phyloP scores from a whole-genome alignment of 1,140 invertebrate genomes.

The Anastrepha ludens region DNA sequence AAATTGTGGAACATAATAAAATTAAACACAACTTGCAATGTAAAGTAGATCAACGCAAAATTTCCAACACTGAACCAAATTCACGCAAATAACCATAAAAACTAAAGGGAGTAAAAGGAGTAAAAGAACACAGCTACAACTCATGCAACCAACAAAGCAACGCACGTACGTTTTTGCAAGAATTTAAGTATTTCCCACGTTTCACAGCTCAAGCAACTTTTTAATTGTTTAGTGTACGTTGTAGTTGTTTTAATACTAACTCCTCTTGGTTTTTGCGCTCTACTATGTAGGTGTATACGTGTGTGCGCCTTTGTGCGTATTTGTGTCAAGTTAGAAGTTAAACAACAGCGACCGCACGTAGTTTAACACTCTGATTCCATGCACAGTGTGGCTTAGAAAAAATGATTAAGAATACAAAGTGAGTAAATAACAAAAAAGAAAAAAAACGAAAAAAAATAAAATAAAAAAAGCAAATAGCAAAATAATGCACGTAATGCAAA shows the following conservation, averaged over 20 bases:
- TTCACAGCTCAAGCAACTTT: not conserved
- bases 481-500: not conserved
- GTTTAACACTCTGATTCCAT: not conserved
- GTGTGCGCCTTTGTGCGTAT: not conserved
- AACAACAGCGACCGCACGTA: conserved; percentile 27
- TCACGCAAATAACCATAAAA: not conserved
- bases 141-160: too few species aligned
- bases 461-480: not conserved
- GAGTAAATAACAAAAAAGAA: not conserved
- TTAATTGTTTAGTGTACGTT: not conserved
- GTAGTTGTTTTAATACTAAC: conserved; percentile 10
- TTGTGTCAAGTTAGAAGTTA: conserved; percentile 39
- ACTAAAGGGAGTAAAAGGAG: not conserved
- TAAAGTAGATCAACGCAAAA: not conserved
- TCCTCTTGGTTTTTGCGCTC: not conserved
- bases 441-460: not conserved
- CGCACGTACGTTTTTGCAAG: not conserved
- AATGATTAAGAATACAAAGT: not conserved
- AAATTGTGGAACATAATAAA: not conserved
- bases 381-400: not conserved
- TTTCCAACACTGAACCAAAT: not conserved
- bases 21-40: not conserved
- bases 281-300: not conserved
- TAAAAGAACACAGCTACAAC: not conserved
- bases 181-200: not conserved